A percentile compares a stretch with the other conserved stretches of the same genome.
phyloP scores from a whole-genome alignment of 2,113 vertebrate species.

The Geococcyx californianus region DNA sequence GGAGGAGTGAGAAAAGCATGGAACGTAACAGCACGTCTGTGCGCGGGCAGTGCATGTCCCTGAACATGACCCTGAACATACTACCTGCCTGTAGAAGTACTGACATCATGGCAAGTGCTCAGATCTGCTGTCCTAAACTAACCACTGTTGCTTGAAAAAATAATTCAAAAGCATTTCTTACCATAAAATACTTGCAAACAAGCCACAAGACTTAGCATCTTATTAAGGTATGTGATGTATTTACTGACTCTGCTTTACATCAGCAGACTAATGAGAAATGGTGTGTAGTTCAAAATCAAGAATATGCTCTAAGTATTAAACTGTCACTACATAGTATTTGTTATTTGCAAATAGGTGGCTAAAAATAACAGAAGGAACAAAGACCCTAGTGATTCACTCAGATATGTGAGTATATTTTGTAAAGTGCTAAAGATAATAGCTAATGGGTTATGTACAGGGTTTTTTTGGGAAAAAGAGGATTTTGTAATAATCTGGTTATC shows the following conservation, averaged over 20 bases:
- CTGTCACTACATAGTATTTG: neutral
- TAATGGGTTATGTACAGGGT: neutral
- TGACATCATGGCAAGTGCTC: neutral
- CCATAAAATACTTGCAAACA: neutral
- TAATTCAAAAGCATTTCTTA: neutral
- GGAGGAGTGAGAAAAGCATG: neutral
- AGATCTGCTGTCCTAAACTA: neutral
- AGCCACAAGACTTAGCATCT: neutral
- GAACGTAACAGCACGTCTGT: neutral
- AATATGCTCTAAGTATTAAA: neutral
- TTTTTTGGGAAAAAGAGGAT: neutral
- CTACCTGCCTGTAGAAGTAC: neutral
- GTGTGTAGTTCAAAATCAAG: neutral
- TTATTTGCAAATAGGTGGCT: neutral
- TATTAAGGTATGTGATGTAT: neutral
- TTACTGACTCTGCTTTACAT: neutral
- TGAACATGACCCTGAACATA: accelerated
- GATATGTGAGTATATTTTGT: neutral
- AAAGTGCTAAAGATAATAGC: neutral
- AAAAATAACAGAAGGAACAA: neutral
- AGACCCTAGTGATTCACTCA: neutral
- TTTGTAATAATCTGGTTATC: neutral
- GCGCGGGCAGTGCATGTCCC: accelerated
- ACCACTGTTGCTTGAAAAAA: neutral
- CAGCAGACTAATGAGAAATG: neutral